phyloP scores from a whole-genome alignment of 2,797 vertebrate genomes.

The Hyperoplus lanceolatus region DNA sequence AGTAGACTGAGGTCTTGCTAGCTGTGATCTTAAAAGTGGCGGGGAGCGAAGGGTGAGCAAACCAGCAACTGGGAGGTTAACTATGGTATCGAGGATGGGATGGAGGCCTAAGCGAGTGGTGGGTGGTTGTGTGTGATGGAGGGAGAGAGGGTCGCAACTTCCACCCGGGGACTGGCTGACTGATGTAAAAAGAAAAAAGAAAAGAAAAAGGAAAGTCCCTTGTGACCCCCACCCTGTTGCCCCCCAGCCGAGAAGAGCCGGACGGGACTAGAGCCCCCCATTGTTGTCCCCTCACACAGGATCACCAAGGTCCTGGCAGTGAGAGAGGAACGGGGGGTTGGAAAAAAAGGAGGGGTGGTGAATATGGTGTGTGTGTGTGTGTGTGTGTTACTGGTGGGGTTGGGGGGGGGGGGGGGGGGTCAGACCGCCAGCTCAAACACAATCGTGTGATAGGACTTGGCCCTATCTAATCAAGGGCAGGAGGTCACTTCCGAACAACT shows the following conservation, averaged over 20 bases:
- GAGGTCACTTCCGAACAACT: slow-evolving; percentile 99
- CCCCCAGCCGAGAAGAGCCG: slow-evolving; percentile 83
- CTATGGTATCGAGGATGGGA: slow-evolving; percentile 44
- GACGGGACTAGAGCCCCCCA: slow-evolving; percentile 89
- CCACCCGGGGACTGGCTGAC: slow-evolving; percentile 64
- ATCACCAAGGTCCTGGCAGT: slow-evolving; percentile 88
- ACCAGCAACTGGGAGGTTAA: slow-evolving; percentile 73
- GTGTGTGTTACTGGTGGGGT: slow-evolving; percentile 21
- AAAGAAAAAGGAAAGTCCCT: slow-evolving; percentile 65
- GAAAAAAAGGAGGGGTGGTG: slow-evolving; percentile 67
- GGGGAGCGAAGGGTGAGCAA: slow-evolving; percentile 61
- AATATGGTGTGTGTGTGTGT: slow-evolving; percentile 32
- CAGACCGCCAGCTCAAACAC: slow-evolving; percentile 90
- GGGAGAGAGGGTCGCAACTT: slow-evolving; percentile 38
- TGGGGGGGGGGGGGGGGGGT: slow-evolving; percentile 23
- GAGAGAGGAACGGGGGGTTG: slow-evolving; percentile 74
- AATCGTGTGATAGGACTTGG: slow-evolving; percentile 93
- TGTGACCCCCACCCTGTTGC: slow-evolving; percentile 76
- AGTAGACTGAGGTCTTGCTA: slow-evolving; percentile 55
- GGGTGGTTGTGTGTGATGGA: background rate
- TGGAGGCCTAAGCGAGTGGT: background rate
- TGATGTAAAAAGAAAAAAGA: slow-evolving; percentile 51
- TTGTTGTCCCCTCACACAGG: slow-evolving; percentile 92
- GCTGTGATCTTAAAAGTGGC: slow-evolving; percentile 27
- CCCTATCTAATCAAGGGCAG: slow-evolving; percentile 99